Conservation (phyloP, 2,888 invertebrate genomes). For the Odontothrips loti region DNA sequence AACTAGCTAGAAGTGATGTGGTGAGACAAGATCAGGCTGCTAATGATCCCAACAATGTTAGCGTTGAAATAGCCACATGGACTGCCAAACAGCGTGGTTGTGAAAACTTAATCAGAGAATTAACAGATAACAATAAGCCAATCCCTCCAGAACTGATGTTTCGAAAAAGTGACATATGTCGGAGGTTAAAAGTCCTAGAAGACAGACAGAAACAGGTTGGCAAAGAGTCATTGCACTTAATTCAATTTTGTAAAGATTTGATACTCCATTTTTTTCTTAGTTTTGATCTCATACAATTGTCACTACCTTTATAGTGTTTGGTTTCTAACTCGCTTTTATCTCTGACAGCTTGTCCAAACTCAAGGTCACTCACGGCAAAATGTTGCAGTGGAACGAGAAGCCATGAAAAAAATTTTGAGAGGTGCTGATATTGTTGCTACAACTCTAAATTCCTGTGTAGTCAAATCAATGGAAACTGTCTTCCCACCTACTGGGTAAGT, state of each 20-base stretch:
- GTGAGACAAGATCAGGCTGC: background rate
- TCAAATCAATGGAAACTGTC: constrained; percentile 44
- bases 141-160: background rate
- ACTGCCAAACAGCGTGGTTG: background rate
- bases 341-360: constrained; percentile 30
- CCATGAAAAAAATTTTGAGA: constrained; percentile 47
- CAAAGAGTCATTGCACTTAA: background rate
- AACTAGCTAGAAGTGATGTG: constrained; percentile 49
- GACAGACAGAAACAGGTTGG: constrained; percentile 39
- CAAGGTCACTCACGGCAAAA: constrained; percentile 25
- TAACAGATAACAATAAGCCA: background rate
- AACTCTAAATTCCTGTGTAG: constrained; percentile 58
- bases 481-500: constrained; percentile 38
- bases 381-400: constrained; percentile 38
- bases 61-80: background rate
- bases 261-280: background rate
- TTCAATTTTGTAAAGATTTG: background rate
- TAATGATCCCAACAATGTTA: background rate
- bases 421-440: constrained; percentile 67
- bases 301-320: constrained; percentile 19
- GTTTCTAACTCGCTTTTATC: no score
- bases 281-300: background rate
- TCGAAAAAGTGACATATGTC: background rate
- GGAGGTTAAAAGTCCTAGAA: background rate
- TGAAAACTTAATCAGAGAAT: background rate